Conservation (phyloP, 2,888 invertebrate species). For the Platycnemis pennipes region DNA sequence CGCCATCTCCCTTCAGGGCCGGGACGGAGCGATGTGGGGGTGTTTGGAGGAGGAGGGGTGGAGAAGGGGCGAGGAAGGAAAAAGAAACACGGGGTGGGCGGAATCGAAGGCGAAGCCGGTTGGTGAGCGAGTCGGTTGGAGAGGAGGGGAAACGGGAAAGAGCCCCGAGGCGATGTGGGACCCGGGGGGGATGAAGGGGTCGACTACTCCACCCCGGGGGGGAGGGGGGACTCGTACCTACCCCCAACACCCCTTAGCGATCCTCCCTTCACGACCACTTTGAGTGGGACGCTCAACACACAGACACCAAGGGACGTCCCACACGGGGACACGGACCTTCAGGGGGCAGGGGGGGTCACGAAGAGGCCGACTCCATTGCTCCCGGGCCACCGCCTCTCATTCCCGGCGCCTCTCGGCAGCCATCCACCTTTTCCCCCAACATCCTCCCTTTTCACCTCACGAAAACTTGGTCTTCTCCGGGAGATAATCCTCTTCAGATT, state of each 20-base stretch:
- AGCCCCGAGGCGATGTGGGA: not conserved
- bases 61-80: not conserved
- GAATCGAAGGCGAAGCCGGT: not conserved
- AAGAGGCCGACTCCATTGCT: slow-evolving; percentile 15
- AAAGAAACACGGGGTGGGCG: not conserved
- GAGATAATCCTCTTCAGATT: slow-evolving; percentile 47
- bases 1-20: not conserved
- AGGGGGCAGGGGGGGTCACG: not conserved
- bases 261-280: not conserved
- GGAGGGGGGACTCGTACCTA: not conserved
- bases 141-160: not conserved
- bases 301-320: not conserved
- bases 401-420: not conserved
- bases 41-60: not conserved
- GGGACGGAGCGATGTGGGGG: no score
- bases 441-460: not conserved
- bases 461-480: slow-evolving; percentile 3
- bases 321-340: not conserved
- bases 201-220: not conserved
- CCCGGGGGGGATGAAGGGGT: not conserved
- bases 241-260: not conserved
- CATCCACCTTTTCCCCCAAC: not conserved
- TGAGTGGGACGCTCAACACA: not conserved
- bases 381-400: not conserved
- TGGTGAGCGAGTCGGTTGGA: not conserved